Conservation (phyloP, 2,113 vertebrate genomes). For the Smithornis capensis region DNA sequence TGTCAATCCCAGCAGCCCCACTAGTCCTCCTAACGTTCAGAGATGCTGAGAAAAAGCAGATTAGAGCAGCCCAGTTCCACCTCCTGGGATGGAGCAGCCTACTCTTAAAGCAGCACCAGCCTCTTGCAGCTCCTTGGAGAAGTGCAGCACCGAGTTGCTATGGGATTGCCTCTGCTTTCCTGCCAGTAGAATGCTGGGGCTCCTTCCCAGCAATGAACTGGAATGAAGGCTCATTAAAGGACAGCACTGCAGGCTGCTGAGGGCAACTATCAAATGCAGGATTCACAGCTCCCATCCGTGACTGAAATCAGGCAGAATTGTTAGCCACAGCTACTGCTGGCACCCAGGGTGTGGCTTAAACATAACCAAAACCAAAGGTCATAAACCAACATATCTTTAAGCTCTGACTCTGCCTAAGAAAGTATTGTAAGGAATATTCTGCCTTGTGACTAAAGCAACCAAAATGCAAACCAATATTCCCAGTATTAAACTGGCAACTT, state of each 20-base stretch:
- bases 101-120: neutral
- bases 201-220: neutral
- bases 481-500: neutral
- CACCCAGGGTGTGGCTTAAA: neutral
- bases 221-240: neutral
- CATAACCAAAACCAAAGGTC: neutral
- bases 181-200: neutral
- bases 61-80: neutral
- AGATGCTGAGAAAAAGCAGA: neutral
- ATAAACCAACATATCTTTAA: neutral
- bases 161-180: neutral
- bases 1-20: rapidly evolving
- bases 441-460: neutral
- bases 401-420: neutral
- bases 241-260: neutral
- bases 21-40: neutral
- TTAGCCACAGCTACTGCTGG: neutral
- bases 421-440: neutral
- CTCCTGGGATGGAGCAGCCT: neutral
- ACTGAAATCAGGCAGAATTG: neutral
- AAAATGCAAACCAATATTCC: neutral
- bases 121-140: neutral
- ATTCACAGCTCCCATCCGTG: neutral
- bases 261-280: neutral
- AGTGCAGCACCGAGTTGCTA: neutral